Conservation (phyloP, 2,888 invertebrate genomes). For the Calameuta filiformis region DNA sequence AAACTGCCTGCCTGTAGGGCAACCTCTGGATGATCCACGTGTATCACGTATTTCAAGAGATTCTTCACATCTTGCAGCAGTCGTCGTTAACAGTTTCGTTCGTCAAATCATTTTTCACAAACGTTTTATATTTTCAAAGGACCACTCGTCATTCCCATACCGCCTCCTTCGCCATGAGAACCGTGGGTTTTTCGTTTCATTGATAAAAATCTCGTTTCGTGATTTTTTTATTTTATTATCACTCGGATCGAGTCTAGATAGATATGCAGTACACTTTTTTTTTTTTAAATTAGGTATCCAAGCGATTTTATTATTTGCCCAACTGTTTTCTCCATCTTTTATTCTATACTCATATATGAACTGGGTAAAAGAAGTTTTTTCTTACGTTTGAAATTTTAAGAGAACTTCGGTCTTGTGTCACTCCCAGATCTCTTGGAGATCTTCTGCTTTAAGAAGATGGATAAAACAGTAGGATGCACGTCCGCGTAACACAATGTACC, state of each 20-base stretch:
- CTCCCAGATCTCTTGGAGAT: background rate
- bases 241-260: background rate
- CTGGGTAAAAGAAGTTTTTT: background rate
- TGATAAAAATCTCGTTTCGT: background rate
- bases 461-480: background rate
- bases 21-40: background rate
- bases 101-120: constrained; percentile 4
- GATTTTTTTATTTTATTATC: background rate
- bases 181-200: background rate
- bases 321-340: background rate
- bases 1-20: background rate
- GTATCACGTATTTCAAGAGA: background rate
- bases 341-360: background rate
- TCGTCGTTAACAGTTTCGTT: background rate
- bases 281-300: background rate
- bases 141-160: background rate
- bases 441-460: background rate
- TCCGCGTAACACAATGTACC: background rate
- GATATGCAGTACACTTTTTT: background rate
- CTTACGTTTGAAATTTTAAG: background rate
- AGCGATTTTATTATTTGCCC: background rate
- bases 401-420: background rate
- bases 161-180: constrained; percentile 3
- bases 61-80: background rate
- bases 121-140: background rate